Evolutionary conservation across 2,797 vertebrate species (phyloP).

Genomic region (Borostomias antarcticus): DNA sequence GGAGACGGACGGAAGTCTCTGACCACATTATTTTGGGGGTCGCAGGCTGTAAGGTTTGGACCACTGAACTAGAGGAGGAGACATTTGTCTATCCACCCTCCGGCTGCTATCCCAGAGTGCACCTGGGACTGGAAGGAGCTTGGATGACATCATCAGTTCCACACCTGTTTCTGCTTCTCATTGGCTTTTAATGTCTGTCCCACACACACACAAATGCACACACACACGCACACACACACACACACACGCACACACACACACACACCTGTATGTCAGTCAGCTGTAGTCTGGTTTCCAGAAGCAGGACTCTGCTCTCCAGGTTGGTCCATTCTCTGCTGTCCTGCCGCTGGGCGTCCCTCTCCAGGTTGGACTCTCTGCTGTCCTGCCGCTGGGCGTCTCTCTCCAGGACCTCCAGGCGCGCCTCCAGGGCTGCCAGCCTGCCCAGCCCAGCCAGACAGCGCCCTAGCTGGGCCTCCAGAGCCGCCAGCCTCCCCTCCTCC

Average conservation of each 20-base stretch:
- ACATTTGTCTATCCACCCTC: background rate
- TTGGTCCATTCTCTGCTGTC: conserved; percentile 86
- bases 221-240: background rate
- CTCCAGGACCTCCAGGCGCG: conserved; percentile 76
- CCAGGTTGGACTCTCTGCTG: background rate
- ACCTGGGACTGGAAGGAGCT: background rate
- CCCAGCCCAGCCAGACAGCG: conserved; percentile 72
- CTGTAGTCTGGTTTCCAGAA: conserved; percentile 88
- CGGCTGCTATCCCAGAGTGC: background rate
- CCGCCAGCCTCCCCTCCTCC: conserved; percentile 65
- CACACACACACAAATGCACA: background rate
- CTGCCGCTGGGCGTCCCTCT: conserved; percentile 67
- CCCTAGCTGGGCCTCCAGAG: conserved; percentile 74
- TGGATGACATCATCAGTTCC: background rate
- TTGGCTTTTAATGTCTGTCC: background rate
- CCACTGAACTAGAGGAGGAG: too few relatives aligned
- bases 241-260: conserved; percentile 6
- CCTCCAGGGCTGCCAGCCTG: conserved; percentile 75
- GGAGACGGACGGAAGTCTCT: too few relatives aligned
- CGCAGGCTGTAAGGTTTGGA: too few relatives aligned
- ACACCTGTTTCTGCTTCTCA: background rate
- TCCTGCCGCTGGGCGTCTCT: conserved; percentile 15
- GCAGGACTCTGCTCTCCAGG: conserved; percentile 83
- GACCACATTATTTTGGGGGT: too few relatives aligned
- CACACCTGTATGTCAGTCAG: conserved; percentile 81